These are phyloP conservation scores for Chrysomallon squamiferum DNA, from an alignment of 1,140 invertebrate genomes.

Conservation along the genomic window DNA sequence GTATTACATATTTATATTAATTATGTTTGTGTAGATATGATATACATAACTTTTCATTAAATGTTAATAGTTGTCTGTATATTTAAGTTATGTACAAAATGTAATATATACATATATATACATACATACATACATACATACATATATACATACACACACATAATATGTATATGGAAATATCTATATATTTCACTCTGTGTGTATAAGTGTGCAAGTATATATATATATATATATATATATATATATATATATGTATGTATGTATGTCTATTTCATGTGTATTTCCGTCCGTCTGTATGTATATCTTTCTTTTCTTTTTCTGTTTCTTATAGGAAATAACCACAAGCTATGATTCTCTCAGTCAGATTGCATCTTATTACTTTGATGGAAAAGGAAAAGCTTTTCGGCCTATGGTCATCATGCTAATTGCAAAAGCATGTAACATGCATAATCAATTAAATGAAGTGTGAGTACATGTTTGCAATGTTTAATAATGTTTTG, in stretches of 20 bases:
- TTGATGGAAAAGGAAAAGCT: conserved; percentile 95
- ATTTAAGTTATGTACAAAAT: background rate
- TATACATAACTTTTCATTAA: background rate
- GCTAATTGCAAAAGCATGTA: conserved; percentile 75
- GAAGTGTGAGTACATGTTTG: conserved; percentile 24
- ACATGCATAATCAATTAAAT: conserved; percentile 30
- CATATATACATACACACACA: background rate
- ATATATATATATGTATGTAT: no score
- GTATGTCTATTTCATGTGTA: no score
- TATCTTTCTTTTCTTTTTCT: background rate
- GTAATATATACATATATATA: no score
- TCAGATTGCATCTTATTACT: conserved; percentile 87
- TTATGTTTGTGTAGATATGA: background rate
- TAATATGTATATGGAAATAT: background rate
- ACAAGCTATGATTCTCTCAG: conserved; percentile 18
- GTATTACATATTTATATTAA: background rate
- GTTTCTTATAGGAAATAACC: conserved; percentile 25
- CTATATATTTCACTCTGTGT: no score
- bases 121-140: background rate
- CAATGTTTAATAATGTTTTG: background rate
- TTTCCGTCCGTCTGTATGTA: no score
- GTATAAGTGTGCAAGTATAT: no score
- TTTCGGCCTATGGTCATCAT: conserved; percentile 90
- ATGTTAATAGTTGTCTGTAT: background rate
- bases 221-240: no score